Conservation (phyloP, 2,113 vertebrate genomes). For the Varanus komodoensis region DNA sequence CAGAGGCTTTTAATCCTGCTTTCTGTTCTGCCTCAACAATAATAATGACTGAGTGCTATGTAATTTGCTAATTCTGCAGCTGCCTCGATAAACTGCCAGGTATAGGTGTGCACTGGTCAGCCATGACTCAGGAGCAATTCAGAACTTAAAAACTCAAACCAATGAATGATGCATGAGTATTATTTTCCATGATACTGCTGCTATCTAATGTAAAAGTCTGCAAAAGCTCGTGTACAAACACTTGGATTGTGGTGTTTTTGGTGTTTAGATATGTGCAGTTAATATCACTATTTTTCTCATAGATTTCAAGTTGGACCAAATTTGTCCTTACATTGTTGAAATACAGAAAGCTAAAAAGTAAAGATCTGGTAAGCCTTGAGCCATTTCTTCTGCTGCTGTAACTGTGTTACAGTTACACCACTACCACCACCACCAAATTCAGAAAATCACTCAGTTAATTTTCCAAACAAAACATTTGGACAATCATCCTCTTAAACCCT, state of each 20-base stretch:
- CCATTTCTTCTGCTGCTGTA: background rate
- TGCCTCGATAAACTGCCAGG: background rate
- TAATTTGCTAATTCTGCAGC: background rate
- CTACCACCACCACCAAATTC: too few relatives aligned
- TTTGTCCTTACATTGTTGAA: background rate
- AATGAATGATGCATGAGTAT: background rate
- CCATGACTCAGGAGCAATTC: background rate
- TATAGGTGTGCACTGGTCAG: background rate
- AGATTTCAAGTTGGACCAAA: background rate
- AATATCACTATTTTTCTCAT: background rate
- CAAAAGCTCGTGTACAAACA: background rate
- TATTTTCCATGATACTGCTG: background rate
- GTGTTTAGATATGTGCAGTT: background rate
- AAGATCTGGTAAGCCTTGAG: background rate
- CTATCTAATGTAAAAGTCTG: background rate
- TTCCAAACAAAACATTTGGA: background rate
- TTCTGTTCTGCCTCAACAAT: background rate
- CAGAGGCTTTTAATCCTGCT: background rate
- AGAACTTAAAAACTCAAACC: constrained; percentile 14
- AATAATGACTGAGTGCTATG: background rate
- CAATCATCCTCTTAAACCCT: too few relatives aligned
- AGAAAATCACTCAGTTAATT: background rate
- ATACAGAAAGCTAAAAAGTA: background rate
- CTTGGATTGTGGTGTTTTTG: background rate
- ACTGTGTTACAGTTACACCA: background rate